Conservation (phyloP, 2,888 invertebrate genomes). For the Acheta domesticus region DNA sequence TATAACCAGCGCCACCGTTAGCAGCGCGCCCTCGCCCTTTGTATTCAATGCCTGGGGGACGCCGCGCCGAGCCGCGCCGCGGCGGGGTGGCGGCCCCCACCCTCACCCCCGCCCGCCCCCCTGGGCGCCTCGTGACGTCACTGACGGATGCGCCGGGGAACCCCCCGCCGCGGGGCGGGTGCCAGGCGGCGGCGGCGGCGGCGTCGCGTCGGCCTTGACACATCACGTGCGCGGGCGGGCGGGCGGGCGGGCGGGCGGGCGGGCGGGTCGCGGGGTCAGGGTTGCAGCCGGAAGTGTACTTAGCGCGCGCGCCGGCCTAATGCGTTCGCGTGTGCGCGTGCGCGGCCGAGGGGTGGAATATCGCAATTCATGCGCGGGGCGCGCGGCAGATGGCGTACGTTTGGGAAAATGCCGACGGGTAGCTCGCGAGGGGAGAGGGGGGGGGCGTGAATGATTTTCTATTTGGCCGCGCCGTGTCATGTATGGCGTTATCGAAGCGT, state of each 20-base stretch:
- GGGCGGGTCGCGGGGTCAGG: not conserved
- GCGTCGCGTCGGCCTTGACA: conserved; percentile 3
- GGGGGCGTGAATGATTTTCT: too few relatives aligned
- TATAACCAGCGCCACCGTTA: not conserved
- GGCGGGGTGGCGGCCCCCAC: not conserved
- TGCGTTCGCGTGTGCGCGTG: too few relatives aligned
- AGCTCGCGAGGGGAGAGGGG: too few relatives aligned
- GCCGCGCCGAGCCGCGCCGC: not conserved
- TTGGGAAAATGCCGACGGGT: too few relatives aligned
- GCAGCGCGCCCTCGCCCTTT: not conserved
- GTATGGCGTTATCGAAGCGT: too few relatives aligned
- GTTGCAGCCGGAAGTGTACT: not conserved
- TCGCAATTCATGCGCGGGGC: too few relatives aligned
- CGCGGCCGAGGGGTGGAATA: too few relatives aligned
- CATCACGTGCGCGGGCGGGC: not conserved
- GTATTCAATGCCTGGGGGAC: conserved; percentile 18
- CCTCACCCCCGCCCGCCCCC: not conserved
- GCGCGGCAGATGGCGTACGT: too few relatives aligned
- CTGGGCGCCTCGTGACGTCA: not conserved
- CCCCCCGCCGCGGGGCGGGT: not conserved
- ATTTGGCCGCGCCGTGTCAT: too few relatives aligned
- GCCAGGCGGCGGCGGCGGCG: too few relatives aligned
- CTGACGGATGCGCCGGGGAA: not conserved
- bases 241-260: not conserved
- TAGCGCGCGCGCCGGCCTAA: not conserved